Conservation (phyloP, 2,113 vertebrate genomes). For the Electrona antarctica region DNA sequence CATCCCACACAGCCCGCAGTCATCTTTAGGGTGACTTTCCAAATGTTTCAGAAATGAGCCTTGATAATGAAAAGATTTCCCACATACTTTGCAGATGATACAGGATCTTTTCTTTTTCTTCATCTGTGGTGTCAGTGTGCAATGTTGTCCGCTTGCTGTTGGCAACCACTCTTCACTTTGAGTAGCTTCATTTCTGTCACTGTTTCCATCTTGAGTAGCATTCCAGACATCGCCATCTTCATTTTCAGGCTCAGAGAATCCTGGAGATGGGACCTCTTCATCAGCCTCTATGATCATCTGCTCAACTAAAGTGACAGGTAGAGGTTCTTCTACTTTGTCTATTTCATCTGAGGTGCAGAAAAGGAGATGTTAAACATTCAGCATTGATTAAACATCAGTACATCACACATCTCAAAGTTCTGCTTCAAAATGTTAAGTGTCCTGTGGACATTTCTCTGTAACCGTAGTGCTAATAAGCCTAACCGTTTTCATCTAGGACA, state of each 20-base stretch:
- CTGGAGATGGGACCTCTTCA: neutral
- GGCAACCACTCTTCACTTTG: neutral
- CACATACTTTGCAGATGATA: slow-evolving; percentile 50
- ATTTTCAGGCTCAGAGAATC: neutral
- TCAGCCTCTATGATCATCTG: too few species aligned
- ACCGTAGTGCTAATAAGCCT: too few species aligned
- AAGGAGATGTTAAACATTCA: too few species aligned
- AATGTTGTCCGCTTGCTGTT: slow-evolving; percentile 2
- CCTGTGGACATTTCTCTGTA: too few species aligned
- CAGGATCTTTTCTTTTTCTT: neutral
- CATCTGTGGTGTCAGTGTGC: neutral
- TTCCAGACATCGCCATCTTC: neutral
- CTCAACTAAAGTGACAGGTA: slow-evolving; percentile 13
- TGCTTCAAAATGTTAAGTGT: too few species aligned
- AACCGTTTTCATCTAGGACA: too few species aligned
- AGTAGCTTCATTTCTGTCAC: neutral
- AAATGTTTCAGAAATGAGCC: too few species aligned
- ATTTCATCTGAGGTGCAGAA: slow-evolving; percentile 20
- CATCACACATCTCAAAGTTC: too few species aligned
- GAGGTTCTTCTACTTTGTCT: slow-evolving; percentile 2
- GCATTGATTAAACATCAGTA: neutral
- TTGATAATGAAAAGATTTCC: too few species aligned
- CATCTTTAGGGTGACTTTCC: too few species aligned
- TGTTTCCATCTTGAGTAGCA: slow-evolving; percentile 26
- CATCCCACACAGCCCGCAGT: too few species aligned